These are phyloP conservation scores for Iselma pallidipennis DNA, from an alignment of 2,888 invertebrate genomes.

Conservation along the genomic window DNA sequence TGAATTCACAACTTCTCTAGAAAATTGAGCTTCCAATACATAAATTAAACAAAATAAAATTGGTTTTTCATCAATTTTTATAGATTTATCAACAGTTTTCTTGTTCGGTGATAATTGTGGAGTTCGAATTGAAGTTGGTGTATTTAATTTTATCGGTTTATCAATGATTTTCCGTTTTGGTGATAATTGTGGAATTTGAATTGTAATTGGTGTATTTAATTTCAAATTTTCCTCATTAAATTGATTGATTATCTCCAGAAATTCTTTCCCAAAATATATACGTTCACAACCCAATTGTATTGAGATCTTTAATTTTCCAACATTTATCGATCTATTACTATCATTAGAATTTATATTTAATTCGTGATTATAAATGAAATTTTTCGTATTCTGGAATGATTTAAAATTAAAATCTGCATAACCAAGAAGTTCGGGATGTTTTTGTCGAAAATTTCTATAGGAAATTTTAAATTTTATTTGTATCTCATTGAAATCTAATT, in stretches of 20 bases:
- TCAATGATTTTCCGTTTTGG: neutral
- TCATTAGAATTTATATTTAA: conserved; percentile 52
- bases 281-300: conserved; percentile 58
- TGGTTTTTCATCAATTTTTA: conserved; percentile 43
- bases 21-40: conserved; percentile 57
- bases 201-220: neutral
- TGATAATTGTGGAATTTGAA: neutral
- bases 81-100: neutral
- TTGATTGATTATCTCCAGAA: conserved; percentile 50
- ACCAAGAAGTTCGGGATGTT: conserved; percentile 55
- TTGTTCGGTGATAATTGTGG: too few relatives aligned
- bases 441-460: conserved; percentile 55
- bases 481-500: conserved; percentile 44
- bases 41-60: conserved; percentile 59
- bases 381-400: conserved; percentile 47
- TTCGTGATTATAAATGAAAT: conserved; percentile 52
- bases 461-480: conserved; percentile 56
- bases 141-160: neutral
- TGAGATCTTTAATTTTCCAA: conserved; percentile 56
- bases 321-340: conserved; percentile 52
- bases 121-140: neutral
- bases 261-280: conserved; percentile 59
- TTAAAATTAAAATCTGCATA: conserved; percentile 52
- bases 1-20: conserved; percentile 49
- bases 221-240: neutral